Evolutionary conservation across 2,797 vertebrate genomes (phyloP), one percentile per base, ranked within the genome.

Genomic region (Meriones psammophilus): DNA sequence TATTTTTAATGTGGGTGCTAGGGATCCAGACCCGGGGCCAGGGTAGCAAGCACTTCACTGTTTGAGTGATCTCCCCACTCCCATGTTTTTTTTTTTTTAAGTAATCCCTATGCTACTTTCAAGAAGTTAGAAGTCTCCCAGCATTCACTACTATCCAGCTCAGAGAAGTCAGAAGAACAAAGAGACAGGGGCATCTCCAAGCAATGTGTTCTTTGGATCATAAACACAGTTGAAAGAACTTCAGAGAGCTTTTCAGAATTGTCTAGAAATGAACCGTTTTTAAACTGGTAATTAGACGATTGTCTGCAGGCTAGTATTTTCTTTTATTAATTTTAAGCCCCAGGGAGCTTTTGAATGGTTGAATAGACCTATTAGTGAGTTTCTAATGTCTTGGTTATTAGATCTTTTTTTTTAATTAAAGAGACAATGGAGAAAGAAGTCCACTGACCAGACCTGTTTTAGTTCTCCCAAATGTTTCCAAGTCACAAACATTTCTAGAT

Each of bases 161-260:
- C 93, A 96, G 91, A 97, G 96, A 95, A 92, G 64, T 96, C 95
- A 97, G 98, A 97, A 98, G 96, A 98, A 95, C 97, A 97, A 98
- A 98, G 94, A 84, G 96, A 97, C 95, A 98, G 98, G 94, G 96
- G 95, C 98, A 96, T 98, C 97, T 98, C 36, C 76, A 76, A 87
- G 95, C 97, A 98, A 98, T 73, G 4, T 64, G 88, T 98, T 97
- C 95, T 98, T 98, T 98, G 98, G 98, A 99, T 98, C 98, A 98
- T 98, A 98, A 98, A 98, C 98, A 98, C 96, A 96, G 98, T 98
- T 77, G 97, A 99, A 99, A 97, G 96, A 95, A 93, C 96, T 97
- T 96, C 97, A 97, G 18, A 92, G 62, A 54, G 74, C 22, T 78
- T 58, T 80, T 20, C 10, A 68, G 96, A 97, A 94, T 93, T 96